Conservation (phyloP, 2,888 invertebrate species). For the Cryptus armator region DNA sequence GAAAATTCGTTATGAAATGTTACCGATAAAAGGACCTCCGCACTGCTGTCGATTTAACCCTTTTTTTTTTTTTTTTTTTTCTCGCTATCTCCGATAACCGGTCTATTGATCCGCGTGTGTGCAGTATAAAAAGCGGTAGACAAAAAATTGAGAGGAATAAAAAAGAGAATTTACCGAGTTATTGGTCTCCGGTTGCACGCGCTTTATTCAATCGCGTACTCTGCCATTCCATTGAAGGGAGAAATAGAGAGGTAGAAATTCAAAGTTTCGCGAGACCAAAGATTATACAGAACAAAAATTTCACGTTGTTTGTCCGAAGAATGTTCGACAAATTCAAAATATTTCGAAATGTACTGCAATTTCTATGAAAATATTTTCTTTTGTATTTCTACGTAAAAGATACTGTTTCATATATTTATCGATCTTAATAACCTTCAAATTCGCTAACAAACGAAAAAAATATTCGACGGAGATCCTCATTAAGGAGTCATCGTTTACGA, state of each 20-base stretch:
- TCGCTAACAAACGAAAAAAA: too few relatives aligned
- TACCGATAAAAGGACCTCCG: conserved; percentile 33
- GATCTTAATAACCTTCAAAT: background rate
- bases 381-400: background rate
- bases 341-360: background rate
- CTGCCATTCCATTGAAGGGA: conserved; percentile 23
- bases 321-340: background rate
- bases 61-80: conserved; percentile 38
- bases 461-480: background rate
- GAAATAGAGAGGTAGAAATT: background rate
- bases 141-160: conserved; percentile 16
- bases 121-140: conserved; percentile 43
- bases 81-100: conserved; percentile 2
- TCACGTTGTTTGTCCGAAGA: background rate
- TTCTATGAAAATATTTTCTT: background rate
- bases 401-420: background rate
- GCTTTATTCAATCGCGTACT: conserved; percentile 53
- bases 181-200: conserved; percentile 32
- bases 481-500: background rate
- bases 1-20: conserved; percentile 47
- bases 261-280: background rate
- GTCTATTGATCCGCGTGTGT: conserved; percentile 47
- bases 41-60: conserved; percentile 2
- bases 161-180: conserved; percentile 35
- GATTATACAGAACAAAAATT: background rate